phyloP scores from a whole-genome alignment of 1,140 invertebrate genomes.

The Agrilus planipennis region DNA sequence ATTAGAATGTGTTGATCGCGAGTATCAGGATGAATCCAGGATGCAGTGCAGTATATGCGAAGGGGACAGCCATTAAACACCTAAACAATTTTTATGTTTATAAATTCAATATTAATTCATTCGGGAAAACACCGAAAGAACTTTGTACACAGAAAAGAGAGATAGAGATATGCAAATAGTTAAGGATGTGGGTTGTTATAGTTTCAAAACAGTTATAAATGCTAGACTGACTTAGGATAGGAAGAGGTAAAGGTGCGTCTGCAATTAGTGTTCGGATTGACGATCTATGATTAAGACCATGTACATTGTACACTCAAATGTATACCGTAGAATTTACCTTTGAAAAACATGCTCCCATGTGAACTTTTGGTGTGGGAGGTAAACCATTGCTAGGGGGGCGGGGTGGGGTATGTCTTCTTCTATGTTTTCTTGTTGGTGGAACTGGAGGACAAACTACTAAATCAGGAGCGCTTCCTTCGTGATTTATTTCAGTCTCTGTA shows the following conservation, averaged over 20 bases:
- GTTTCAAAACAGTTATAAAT: too few species aligned
- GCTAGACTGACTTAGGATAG: too few species aligned
- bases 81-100: constrained; percentile 33
- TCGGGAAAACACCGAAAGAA: too few species aligned
- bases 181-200: too few species aligned
- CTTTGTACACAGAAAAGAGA: too few species aligned
- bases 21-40: constrained; percentile 96
- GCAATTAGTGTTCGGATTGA: too few species aligned
- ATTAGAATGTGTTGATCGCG: constrained; percentile 93
- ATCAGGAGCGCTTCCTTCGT: constrained; percentile 40
- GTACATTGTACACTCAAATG: too few species aligned
- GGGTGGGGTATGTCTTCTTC: constrained; percentile 64
- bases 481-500: constrained; percentile 17
- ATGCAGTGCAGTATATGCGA: constrained; percentile 91
- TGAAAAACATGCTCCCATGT: constrained; percentile 99
- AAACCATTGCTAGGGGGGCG: constrained; percentile 84
- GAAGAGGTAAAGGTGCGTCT: background rate
- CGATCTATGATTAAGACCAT: too few species aligned
- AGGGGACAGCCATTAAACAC: constrained; percentile 97
- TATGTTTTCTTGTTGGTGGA: constrained; percentile 67
- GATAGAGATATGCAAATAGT: too few species aligned
- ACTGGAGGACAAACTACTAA: constrained; percentile 59
- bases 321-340: too few species aligned
- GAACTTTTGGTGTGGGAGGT: constrained; percentile 96
- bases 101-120: too few species aligned